Base-by-base conservation (phyloP, 2,113 vertebrate genomes). In the Thamnaconus septentrionalis region DNA sequence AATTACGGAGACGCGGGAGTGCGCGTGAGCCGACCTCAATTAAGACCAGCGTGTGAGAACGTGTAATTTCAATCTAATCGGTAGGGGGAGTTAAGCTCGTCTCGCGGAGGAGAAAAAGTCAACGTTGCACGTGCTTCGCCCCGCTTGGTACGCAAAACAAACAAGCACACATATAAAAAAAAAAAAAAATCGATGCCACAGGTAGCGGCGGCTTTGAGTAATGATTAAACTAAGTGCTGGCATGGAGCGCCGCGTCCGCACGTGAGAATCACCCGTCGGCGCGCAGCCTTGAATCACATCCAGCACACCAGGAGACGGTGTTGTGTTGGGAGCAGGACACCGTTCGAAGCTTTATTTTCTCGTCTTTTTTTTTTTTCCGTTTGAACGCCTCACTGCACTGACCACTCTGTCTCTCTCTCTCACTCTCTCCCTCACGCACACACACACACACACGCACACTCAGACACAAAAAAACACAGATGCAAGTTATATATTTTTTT, bases 41-140 rank as follows among this genome's bases (percentile, higher is more conserved):
- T 89, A 91, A 87, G 83, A 88, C 80, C 82, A 85, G 72, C 43
- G 44, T 83, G 87, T 82, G 71, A 81, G 71, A 78, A 82, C 76
- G 73, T 75, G 81, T 83, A 61, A 82, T 88, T 88, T 77, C 66
- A 87, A 84, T 83, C 59, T 76, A 84, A 84, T 86, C 78, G 78
- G 72, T 65, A 72, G 64, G 79, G 80, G 80, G 64, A 59, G 78
- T 77, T 31, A 85, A 78, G 83, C 72, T 75, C 74, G 71, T 85
- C 72, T 82, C 86, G 18, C 18, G 18, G 18, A 70, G 79, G 73
- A 65, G 64, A 76, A 79, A 82, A 73, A 66, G 72, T 71, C 64
- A 66, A 78, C 59, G 73, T 79, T 71, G 73, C 67, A 71, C 52
- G 42, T 73, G 52, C 56, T 50, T 51, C 53, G 10, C 44, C 60